phyloP scores from a whole-genome alignment of 2,113 vertebrate genomes.

The Prinia subflava region DNA sequence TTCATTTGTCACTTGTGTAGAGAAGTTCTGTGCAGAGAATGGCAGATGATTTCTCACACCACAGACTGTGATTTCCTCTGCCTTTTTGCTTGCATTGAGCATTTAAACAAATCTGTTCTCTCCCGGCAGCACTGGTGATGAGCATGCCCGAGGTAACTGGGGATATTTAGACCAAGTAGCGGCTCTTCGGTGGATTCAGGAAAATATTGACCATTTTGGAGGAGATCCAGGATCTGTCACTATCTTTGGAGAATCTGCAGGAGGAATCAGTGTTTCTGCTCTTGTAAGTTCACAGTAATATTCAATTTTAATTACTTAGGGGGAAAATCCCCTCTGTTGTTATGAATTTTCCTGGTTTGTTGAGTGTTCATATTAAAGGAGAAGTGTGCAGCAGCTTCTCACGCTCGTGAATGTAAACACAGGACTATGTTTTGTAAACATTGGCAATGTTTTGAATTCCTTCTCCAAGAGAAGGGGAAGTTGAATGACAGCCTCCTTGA shows the following conservation, averaged over 20 bases:
- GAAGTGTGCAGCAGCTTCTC: too few relatives aligned
- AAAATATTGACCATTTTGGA: constrained; percentile 86
- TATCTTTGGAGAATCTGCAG: constrained; percentile 87
- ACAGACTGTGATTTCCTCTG: not conserved
- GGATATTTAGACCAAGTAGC: constrained; percentile 86
- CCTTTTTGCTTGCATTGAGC: not conserved
- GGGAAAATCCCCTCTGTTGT: rapidly evolving
- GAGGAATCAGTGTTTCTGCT: constrained; percentile 80
- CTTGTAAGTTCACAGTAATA: constrained; percentile 68
- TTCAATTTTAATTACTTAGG: not conserved
- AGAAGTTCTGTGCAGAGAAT: not conserved
- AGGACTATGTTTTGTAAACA: too few relatives aligned
- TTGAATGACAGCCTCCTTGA: too few relatives aligned
- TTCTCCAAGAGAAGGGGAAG: too few relatives aligned
- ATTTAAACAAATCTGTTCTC: not conserved
- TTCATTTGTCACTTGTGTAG: not conserved
- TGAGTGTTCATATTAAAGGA: too few relatives aligned
- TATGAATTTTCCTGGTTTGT: too few relatives aligned
- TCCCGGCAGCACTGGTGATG: constrained; percentile 81
- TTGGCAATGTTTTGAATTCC: too few relatives aligned
- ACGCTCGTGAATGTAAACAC: too few relatives aligned
- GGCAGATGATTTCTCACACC: not conserved
- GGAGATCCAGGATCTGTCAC: constrained; percentile 84
- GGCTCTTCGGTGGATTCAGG: constrained; percentile 84
- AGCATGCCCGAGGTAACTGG: constrained; percentile 82